Conservation (phyloP, 1,140 invertebrate genomes). For the Bombus balteatus region DNA sequence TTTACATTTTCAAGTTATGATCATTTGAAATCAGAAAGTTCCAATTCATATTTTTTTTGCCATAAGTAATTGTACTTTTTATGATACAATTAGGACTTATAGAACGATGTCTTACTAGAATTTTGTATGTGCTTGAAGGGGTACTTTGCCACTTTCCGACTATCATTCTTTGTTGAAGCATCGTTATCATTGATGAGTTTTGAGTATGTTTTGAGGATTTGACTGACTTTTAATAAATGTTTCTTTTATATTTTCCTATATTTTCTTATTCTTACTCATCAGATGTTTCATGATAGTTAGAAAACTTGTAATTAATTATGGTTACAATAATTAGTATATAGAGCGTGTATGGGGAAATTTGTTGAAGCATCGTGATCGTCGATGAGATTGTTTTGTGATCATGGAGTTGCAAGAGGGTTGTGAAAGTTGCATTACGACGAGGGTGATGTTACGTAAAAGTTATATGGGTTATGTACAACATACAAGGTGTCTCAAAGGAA, state of each 20-base stretch:
- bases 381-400: background rate
- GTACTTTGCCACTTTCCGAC: no score
- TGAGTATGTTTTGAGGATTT: no score
- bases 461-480: background rate
- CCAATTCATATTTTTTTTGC: no score
- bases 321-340: background rate
- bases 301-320: background rate
- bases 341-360: constrained; percentile 3
- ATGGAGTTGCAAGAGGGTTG: background rate
- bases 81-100: no score
- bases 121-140: no score
- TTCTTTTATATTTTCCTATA: background rate
- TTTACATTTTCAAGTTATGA: no score
- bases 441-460: constrained; percentile 19
- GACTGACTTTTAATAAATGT: background rate
- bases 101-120: no score
- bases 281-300: background rate
- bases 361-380: background rate
- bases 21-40: no score
- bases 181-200: no score
- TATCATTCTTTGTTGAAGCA: no score
- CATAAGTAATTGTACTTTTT: no score
- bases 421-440: background rate
- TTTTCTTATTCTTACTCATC: background rate
- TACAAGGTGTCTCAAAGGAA: background rate